Conservation (phyloP, 2,888 invertebrate species). For the Eristalinus aeneus region DNA sequence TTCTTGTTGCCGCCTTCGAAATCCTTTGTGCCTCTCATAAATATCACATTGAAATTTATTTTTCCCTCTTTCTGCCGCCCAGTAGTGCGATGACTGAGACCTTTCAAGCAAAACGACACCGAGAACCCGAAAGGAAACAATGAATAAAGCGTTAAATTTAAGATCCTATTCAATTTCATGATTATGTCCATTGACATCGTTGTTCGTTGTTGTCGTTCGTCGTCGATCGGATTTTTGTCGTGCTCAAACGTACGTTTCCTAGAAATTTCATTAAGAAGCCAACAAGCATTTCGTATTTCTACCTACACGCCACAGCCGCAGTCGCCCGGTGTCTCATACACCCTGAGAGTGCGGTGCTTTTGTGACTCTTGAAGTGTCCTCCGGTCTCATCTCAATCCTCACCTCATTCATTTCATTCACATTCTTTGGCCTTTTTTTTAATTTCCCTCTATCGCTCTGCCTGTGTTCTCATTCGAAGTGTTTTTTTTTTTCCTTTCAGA, state of each 20-base stretch:
- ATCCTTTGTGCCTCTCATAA: background rate
- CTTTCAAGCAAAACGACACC: constrained; percentile 12
- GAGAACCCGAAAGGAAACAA: constrained; percentile 21
- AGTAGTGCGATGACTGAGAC: constrained; percentile 34
- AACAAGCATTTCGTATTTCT: constrained; percentile 33
- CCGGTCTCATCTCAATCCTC: constrained; percentile 17
- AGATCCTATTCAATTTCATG: constrained; percentile 66
- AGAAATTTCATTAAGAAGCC: constrained; percentile 65
- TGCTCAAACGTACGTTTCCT: constrained; percentile 57
- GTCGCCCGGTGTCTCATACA: constrained; percentile 15
- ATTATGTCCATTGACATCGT: constrained; percentile 59
- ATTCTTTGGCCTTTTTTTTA: constrained; percentile 22
- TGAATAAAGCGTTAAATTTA: constrained; percentile 67
- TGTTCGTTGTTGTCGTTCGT: no score
- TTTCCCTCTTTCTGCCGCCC: background rate
- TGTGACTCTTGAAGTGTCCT: constrained; percentile 45
- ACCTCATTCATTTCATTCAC: constrained; percentile 59
- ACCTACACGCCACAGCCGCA: constrained; percentile 23
- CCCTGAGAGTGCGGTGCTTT: constrained; percentile 56
- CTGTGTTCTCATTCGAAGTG: constrained; percentile 37
- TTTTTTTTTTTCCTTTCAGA: constrained; percentile 81
- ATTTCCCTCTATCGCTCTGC: no score
- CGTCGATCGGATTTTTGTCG: constrained; percentile 57
- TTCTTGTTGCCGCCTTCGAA: background rate
- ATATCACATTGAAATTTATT: background rate